A percentile compares a stretch with the other conserved stretches of the same genome.
Conservation (phyloP, 2,888 invertebrate species). For the Linyphia triangularis region DNA sequence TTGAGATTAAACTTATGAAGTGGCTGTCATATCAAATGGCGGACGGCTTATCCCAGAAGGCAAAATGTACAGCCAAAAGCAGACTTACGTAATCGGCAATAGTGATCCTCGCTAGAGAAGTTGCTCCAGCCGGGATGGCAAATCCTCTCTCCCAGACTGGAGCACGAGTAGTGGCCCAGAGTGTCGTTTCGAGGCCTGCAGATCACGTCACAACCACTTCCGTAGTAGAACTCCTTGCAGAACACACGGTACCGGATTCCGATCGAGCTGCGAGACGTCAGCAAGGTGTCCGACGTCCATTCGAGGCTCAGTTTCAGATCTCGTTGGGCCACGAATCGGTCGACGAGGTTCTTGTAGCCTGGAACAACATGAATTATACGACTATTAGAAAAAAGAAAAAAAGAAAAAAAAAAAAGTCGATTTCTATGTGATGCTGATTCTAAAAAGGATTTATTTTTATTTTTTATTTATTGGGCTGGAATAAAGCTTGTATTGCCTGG, state of each 20-base stretch:
- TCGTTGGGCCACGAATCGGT: slow-evolving; percentile 91
- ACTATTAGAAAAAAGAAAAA: background rate
- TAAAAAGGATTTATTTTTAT: background rate
- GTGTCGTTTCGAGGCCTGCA: slow-evolving; percentile 95
- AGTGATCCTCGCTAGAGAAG: background rate
- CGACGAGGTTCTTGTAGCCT: slow-evolving; percentile 84
- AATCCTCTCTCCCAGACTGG: slow-evolving; percentile 88
- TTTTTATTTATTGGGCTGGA: no score
- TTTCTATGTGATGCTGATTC: background rate
- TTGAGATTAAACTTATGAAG: no score
- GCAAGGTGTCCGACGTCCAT: slow-evolving; percentile 91
- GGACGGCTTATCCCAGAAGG: no score
- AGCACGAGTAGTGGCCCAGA: slow-evolving; percentile 96
- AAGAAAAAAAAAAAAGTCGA: background rate
- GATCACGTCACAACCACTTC: slow-evolving; percentile 95
- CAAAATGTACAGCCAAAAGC: background rate
- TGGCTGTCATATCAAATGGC: no score
- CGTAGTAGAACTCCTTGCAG: slow-evolving; percentile 82
- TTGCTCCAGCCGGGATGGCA: slow-evolving; percentile 92
- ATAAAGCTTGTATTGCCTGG: no score
- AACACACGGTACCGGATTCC: slow-evolving; percentile 79
- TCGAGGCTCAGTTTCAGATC: slow-evolving; percentile 90
- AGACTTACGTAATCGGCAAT: slow-evolving; percentile 1
- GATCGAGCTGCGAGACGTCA: slow-evolving; percentile 84
- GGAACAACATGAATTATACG: slow-evolving; percentile 10